Evolutionary conservation across 2,113 vertebrate species (phyloP).

Genomic region (Carassius gibelio): DNA sequence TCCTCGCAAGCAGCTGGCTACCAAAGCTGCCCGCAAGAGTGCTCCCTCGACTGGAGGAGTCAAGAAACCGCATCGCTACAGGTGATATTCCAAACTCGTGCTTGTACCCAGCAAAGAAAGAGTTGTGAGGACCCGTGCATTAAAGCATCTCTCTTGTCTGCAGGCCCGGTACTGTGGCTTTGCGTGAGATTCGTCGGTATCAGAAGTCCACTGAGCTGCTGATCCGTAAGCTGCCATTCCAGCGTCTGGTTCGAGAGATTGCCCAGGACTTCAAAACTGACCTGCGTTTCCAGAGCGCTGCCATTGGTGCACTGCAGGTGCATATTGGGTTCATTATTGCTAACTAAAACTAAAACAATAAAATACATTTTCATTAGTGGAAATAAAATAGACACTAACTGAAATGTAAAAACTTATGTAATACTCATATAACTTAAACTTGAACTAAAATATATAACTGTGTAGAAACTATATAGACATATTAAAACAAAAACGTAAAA

Average conservation of each 20-base stretch:
- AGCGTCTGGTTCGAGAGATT: slow-evolving; percentile 84
- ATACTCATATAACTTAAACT: no score
- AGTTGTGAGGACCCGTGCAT: not conserved
- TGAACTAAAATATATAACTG: no score
- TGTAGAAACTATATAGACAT: no score
- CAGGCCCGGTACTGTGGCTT: slow-evolving; percentile 83
- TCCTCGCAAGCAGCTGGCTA: slow-evolving; percentile 89
- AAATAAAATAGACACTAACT: no score
- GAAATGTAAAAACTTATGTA: no score
- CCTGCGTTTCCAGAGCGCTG: slow-evolving; percentile 83
- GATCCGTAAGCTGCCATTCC: slow-evolving; percentile 85
- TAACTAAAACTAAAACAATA: no score
- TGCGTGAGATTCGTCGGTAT: slow-evolving; percentile 85
- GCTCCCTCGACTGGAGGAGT: slow-evolving; percentile 88
- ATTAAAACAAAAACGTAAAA: no score
- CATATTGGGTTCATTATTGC: not conserved
- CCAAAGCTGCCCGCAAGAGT: slow-evolving; percentile 88
- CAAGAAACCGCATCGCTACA: slow-evolving; percentile 90
- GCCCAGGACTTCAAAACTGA: slow-evolving; percentile 86
- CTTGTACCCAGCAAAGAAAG: not conserved
- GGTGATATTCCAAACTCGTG: slow-evolving; percentile 64
- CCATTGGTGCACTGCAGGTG: slow-evolving; percentile 82
- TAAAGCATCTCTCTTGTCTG: not conserved
- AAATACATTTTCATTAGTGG: no score
- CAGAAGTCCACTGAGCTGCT: slow-evolving; percentile 86